These are phyloP conservation scores for Bubalus kerabau DNA, from an alignment of 2,113 vertebrate species.

Conservation along the genomic window DNA sequence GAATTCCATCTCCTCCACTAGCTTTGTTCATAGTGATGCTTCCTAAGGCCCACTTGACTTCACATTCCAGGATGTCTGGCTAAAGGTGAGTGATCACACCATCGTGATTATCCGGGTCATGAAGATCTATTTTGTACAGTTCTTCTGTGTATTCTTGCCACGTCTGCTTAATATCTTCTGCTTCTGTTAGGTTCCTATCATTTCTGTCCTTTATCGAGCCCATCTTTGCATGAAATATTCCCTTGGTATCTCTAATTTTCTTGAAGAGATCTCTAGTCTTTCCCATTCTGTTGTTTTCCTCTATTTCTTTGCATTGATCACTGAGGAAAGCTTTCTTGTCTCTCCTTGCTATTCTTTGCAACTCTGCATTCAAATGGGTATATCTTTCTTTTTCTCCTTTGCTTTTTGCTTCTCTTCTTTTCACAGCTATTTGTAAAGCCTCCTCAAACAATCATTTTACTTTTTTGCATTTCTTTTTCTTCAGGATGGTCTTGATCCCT, in stretches of 20 bases:
- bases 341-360: background rate
- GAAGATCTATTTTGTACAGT: background rate
- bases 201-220: background rate
- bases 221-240: background rate
- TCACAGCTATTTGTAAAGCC: background rate
- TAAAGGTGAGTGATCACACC: background rate
- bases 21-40: background rate
- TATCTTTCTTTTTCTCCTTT: background rate
- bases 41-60: background rate
- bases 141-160: background rate
- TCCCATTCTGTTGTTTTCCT: background rate
- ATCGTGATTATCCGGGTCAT: background rate
- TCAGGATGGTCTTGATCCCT: background rate
- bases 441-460: background rate
- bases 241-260: background rate
- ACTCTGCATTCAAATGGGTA: background rate
- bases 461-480: background rate
- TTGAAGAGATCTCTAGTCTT: background rate
- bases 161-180: background rate
- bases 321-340: background rate
- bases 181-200: background rate
- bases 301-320: background rate
- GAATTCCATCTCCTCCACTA: background rate
- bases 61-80: background rate
- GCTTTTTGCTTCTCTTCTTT: background rate